Evolutionary conservation across 2,797 vertebrate genomes (phyloP), one percentile per base, ranked within the genome.

Genomic region (Sebastes kiyomatsui): DNA sequence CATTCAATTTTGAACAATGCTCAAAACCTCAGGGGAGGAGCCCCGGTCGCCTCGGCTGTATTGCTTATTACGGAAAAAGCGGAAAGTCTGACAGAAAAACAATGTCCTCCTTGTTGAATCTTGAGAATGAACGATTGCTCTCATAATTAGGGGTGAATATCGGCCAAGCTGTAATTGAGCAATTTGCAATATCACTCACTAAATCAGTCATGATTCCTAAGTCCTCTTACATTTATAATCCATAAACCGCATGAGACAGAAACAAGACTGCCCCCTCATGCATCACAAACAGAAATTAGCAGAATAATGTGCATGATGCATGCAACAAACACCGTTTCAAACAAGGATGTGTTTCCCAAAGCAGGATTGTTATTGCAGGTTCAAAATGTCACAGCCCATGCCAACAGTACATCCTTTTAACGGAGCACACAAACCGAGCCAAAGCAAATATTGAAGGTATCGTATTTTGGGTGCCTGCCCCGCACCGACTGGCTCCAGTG

Each of bases 371-470:
- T 81, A 75, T 75, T 84, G 69, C 56, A 87, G 90, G 83, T 88
- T 87, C 56, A 86, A 88, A 74, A 76, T 66, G 72, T 88, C 79
- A 75, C 32, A 32, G 77, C 33, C 5, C 42, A 22, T 69, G 73
- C 82, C 81, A 75, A 83, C 80, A 67, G 75, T 22, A 58, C 77
- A 82, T 89, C 75, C 56, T 74, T 75, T 75, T 67, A 83, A 68
- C n/a, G 6, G 23, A 64, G 77, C 69, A 62, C 32, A 23, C 77
- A 33, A 64, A 69, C 25, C 2, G 1, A 71, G 87, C 89, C 88
- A 92, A 93, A 76, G 67, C 23, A 88, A 93, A 94, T 73, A 92
- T 54, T 86, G 73, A 77, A 79, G 32, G 69, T 78, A 87, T 89
- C 59, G 25, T 73, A 81, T 93, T 90, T 80, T 84, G 66, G 54